A percentile compares a stretch with the other conserved stretches of the same genome.
phyloP scores from a whole-genome alignment of 1,140 invertebrate genomes.

The Lepeophtheirus salmonis region DNA sequence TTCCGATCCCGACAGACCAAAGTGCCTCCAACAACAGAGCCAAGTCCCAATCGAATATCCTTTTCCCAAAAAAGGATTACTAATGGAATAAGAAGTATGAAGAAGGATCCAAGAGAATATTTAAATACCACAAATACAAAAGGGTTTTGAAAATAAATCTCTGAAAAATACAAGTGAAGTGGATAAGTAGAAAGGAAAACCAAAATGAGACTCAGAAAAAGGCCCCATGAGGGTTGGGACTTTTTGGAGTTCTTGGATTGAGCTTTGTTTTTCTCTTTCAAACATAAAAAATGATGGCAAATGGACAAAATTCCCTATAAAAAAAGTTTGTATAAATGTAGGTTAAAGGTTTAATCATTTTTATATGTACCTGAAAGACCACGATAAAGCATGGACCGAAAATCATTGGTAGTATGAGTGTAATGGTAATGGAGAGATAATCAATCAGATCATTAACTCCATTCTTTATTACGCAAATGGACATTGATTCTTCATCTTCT shows the following conservation, averaged over 20 bases:
- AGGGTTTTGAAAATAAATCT: background rate
- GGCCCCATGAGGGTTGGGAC: background rate
- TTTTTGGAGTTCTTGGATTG: background rate
- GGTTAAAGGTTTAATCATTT: no score
- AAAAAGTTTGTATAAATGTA: no score
- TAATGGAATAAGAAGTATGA: background rate
- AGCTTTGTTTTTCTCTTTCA: background rate
- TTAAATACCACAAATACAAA: background rate
- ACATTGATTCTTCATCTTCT: background rate
- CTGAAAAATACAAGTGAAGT: background rate
- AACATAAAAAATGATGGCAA: background rate
- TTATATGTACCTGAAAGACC: conserved; percentile 15
- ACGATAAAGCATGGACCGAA: conserved; percentile 4
- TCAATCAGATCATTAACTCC: conserved; percentile 11
- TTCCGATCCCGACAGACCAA: background rate
- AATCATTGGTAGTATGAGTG: conserved; percentile 6
- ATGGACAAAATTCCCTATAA: background rate
- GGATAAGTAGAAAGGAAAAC: background rate
- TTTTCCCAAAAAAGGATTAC: background rate
- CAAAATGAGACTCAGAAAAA: background rate
- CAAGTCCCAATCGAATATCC: background rate
- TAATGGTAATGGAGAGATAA: conserved; percentile 3
- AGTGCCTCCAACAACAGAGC: background rate
- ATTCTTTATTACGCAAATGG: background rate
- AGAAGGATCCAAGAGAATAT: background rate